Base-by-base conservation (phyloP, 1,140 invertebrate species). In the Heliothis subflexa region DNA sequence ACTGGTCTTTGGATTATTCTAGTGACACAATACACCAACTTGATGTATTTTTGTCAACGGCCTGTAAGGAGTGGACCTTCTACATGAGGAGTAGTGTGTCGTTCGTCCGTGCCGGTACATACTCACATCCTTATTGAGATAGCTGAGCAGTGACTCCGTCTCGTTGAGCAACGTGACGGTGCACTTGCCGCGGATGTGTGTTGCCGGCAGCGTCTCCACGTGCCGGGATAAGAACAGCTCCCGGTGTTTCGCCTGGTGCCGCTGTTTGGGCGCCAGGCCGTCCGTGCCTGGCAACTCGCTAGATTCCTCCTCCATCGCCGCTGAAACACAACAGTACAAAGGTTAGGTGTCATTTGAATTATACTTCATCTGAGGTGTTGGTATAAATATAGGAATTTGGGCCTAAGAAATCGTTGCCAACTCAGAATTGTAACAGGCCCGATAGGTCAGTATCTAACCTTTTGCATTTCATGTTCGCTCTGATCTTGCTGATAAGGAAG, bases 101-200 rank as follows among this genome's bases (percentile, higher is more conserved):
- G 21, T 40, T 62, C 64, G 25, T 75, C 55, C 62, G 85, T 83
- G 68, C 62, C 86, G 91, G 92, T 93, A 94, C 92, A 94, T 94
- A 96, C 96, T 96, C 95, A 98, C 97, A 93, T 99, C 99, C 96
- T 98, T 99, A 95, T 98, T 98, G 83, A 99, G 96, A 96, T 99
- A 99, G 92, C 98, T 99, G 85, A 97, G 95, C 85, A 99, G 95
- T 83, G 98, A 98, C 95, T 99, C 99, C 64, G 99, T 99, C 96
- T 99, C 99, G 95, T 99, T 99, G 91, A 99, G 97, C 76, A 99
- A 96, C 71, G 99, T 99, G 81, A 99, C 99, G 81, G 97, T 97
- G 96, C 99, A 99, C 96, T 99, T 99, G 89, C 99, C 99, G 88
- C 99, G 96, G 88, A 99, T 99, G 95, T 99, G 98, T 72, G 99